Base-by-base conservation (phyloP, 2,888 invertebrate species). In the Dasysyrphus albostriatus region DNA sequence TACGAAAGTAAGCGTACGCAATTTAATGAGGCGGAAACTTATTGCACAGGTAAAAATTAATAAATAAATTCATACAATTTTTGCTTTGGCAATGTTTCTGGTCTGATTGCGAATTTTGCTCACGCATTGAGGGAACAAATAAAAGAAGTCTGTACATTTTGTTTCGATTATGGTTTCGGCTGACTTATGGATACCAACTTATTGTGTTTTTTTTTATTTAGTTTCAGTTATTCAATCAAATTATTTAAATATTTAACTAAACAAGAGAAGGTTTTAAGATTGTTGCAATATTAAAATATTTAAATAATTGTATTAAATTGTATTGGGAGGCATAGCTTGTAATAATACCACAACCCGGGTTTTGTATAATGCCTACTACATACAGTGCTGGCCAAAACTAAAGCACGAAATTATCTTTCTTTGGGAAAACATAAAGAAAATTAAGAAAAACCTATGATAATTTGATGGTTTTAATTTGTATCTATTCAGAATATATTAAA, bases 11-110 rank as follows among this genome's bases (percentile, higher is more conserved):
- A 70, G 75, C 74, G 39, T 39, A 75, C 63, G 74, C 74, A 63
- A 83, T 63, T 79, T 69, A 58, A 75, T 79, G 83, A 83, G 79
- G 70, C 79, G 83, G 79, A 75, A 75, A 83, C 69, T 49, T 61
- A 67, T 65, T 83, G 78, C 72, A 42, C 39, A 67, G 49, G 72
- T 32, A 19, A 37, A 72, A 78, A 59, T 24, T 24, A 2, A 47
- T 72, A 37, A 39, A 39, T 34, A 37, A 39, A 39, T 34, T 39
- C 4, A 19, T 19, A 5, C 24, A 61, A 14, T 59, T 9, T 59
- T 44, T 39, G 29, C 59, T 49, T 74, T 74, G 37, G 34, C 42
- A 51, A 51, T 10, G 42, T 74, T 83, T 83, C 61, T 78, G 78
- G 78, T 78, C 74, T 83, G 69, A 78, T 83, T 83, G 67, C 24